Conservation (phyloP, 35 echinoderm and acorn worm genomes). For the Heliocidaris erythrogramma region DNA sequence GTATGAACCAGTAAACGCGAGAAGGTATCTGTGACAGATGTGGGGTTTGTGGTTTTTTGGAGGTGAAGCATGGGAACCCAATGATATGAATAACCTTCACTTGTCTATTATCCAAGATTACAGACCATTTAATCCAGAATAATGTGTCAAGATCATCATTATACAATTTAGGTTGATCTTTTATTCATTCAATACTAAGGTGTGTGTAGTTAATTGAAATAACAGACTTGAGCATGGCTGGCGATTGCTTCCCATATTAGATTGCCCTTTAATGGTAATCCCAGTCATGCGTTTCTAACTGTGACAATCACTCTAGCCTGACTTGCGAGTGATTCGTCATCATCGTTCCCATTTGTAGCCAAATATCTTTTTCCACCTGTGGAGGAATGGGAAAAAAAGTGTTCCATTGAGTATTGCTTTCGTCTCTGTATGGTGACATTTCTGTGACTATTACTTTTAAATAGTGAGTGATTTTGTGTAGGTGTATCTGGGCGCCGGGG, state of each 20-base stretch:
- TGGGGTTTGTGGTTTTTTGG: background rate
- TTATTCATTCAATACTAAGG: background rate
- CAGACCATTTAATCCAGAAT: background rate
- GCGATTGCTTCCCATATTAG: background rate
- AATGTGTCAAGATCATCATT: background rate
- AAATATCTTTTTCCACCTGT: slow-evolving; percentile 1
- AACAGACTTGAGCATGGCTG: background rate
- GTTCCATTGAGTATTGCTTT: no score
- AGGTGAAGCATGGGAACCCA: background rate
- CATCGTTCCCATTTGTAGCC: background rate
- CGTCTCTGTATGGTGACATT: no score
- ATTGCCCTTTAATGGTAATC: background rate
- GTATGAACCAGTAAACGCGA: background rate
- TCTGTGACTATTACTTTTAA: no score
- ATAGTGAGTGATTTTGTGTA: background rate
- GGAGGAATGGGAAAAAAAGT: background rate
- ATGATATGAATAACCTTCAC: background rate
- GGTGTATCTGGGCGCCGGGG: background rate
- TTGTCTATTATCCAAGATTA: background rate
- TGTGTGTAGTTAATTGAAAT: background rate
- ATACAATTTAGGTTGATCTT: background rate
- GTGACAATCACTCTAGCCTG: background rate
- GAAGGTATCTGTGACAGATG: background rate
- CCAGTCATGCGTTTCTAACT: background rate
- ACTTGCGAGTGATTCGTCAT: background rate